phyloP scores from a whole-genome alignment of 2,113 vertebrate species.

The Pandion haliaetus region DNA sequence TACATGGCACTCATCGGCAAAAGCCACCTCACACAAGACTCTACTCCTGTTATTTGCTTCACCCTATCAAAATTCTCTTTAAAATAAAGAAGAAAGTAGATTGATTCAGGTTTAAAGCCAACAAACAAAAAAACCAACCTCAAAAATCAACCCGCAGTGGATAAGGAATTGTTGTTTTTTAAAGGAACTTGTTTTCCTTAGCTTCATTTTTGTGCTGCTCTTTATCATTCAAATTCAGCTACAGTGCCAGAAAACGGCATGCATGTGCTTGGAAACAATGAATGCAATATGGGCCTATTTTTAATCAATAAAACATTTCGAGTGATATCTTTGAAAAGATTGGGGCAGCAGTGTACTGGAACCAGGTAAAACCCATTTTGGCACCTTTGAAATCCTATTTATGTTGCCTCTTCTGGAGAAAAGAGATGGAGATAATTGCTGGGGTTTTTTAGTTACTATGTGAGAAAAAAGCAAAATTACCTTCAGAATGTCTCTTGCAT shows the following conservation, averaged over 20 bases:
- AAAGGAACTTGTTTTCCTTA: background rate
- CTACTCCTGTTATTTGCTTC: background rate
- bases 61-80: rapidly evolving
- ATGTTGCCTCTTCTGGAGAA: background rate
- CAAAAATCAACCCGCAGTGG: rapidly evolving
- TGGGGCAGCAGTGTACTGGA: background rate
- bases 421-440: background rate
- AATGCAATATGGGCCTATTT: background rate
- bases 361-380: background rate
- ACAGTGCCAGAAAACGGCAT: background rate
- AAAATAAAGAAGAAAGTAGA: background rate
- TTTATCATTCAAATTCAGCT: background rate
- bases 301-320: background rate
- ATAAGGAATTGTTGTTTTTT: background rate
- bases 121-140: background rate
- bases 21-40: background rate
- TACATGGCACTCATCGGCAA: background rate
- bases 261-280: background rate
- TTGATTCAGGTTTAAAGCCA: background rate
- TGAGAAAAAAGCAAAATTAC: background rate
- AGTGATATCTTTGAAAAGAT: background rate
- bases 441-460: background rate
- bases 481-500: background rate
- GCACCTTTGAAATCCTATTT: background rate
- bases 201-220: background rate